Conservation (phyloP, 2,888 invertebrate genomes). For the Trypoxylon attenuatum region DNA sequence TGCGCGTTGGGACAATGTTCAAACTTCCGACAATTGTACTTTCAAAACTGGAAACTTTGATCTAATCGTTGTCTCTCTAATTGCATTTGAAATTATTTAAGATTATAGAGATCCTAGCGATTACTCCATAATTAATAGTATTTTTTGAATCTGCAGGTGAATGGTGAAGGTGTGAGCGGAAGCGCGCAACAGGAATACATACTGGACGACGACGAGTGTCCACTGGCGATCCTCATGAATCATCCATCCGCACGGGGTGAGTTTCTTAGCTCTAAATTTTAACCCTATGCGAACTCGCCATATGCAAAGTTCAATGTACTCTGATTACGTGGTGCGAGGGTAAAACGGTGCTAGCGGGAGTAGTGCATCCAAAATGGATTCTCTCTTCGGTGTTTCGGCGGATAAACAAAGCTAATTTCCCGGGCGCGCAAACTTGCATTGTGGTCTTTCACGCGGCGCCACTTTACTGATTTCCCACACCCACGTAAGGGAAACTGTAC, state of each 20-base stretch:
- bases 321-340: no score
- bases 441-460: neutral
- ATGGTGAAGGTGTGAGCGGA: constrained; percentile 75
- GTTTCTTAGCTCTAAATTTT: no score
- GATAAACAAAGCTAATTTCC: neutral
- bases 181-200: constrained; percentile 90
- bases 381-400: neutral
- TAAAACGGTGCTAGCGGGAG: no score
- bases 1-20: no score
- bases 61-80: no score
- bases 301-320: no score
- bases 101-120: no score
- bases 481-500: neutral
- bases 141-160: constrained; percentile 64
- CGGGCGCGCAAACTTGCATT: neutral
- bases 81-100: no score
- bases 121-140: neutral
- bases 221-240: constrained; percentile 94
- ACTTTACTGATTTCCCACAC: neutral
- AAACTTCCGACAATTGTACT: no score
- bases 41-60: no score
- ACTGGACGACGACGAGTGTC: constrained; percentile 98
- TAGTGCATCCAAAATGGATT: no score
- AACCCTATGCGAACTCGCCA: no score
- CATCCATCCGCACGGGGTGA: constrained; percentile 90